These are phyloP conservation scores for Meriones unguiculatus DNA, from an alignment of 2,113 vertebrate genomes.

Conservation along the genomic window DNA sequence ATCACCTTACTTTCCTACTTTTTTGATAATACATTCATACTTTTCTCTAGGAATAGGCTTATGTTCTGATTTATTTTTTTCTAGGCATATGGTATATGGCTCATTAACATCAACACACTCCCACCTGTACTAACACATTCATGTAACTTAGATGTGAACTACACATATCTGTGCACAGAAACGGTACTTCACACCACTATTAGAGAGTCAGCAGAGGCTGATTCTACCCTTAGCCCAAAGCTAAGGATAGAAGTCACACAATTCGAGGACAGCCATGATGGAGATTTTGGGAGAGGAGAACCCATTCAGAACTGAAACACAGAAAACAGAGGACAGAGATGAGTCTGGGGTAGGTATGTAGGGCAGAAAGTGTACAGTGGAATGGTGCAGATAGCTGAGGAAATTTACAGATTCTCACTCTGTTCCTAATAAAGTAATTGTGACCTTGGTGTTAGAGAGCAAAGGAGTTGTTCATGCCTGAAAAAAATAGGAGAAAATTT, in stretches of 20 bases:
- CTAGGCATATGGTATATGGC: background rate
- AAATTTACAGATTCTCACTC: background rate
- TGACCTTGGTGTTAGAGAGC: background rate
- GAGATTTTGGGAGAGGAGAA: background rate
- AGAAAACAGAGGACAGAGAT: background rate
- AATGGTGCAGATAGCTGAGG: background rate
- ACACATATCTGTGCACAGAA: too few species aligned
- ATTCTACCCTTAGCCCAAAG: background rate
- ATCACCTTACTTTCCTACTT: background rate
- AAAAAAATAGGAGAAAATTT: background rate
- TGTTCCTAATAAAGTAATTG: background rate
- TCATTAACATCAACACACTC: background rate
- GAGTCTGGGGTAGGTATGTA: background rate
- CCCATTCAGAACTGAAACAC: background rate
- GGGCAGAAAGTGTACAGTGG: rapidly evolving
- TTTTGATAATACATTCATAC: background rate
- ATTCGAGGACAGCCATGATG: background rate
- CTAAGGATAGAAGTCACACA: background rate
- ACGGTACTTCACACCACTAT: background rate
- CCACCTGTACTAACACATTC: background rate
- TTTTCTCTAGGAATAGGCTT: background rate
- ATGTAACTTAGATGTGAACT: background rate
- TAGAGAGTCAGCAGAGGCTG: background rate
- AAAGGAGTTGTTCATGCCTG: background rate
- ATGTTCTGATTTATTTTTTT: background rate